These are phyloP conservation scores for Ptychobarbus kaznakovi DNA, from an alignment of 2,797 vertebrate genomes.

Conservation along the genomic window DNA sequence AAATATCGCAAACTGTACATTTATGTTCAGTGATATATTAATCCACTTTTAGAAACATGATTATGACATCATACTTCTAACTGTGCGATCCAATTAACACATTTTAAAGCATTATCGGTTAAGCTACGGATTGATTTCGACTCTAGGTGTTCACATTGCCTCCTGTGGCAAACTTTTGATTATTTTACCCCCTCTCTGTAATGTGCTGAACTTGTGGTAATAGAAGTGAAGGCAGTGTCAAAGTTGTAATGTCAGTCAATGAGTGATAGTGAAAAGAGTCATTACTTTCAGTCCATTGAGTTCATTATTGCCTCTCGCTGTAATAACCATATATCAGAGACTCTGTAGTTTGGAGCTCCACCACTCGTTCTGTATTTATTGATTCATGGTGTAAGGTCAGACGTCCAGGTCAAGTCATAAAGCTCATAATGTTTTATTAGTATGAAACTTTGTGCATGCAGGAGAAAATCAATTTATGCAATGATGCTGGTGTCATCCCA, in stretches of 20 bases:
- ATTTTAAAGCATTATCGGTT: neutral
- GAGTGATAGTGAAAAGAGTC: constrained; percentile 43
- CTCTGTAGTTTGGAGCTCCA: constrained; percentile 16
- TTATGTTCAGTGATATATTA: neutral
- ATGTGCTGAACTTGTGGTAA: constrained; percentile 32
- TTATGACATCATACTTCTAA: neutral
- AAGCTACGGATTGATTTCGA: neutral
- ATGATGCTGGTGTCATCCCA: neutral
- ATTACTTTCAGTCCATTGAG: constrained; percentile 66
- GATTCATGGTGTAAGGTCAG: constrained; percentile 56
- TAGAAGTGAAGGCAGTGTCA: constrained; percentile 44
- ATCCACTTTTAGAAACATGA: neutral
- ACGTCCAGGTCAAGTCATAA: constrained; percentile 37
- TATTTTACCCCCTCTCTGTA: neutral
- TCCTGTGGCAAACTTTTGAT: constrained; percentile 1
- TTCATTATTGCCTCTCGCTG: constrained; percentile 68
- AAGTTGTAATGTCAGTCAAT: constrained; percentile 44
- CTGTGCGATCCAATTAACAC: neutral
- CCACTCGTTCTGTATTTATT: constrained; percentile 70
- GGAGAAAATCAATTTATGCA: constrained; percentile 8
- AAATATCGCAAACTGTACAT: neutral
- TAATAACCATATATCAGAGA: constrained; percentile 69
- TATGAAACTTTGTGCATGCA: constrained; percentile 11
- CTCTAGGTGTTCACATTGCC: neutral
- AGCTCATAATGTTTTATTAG: constrained; percentile 43